Conservation (phyloP, 2,888 invertebrate species). For the Eudemis profundana region DNA sequence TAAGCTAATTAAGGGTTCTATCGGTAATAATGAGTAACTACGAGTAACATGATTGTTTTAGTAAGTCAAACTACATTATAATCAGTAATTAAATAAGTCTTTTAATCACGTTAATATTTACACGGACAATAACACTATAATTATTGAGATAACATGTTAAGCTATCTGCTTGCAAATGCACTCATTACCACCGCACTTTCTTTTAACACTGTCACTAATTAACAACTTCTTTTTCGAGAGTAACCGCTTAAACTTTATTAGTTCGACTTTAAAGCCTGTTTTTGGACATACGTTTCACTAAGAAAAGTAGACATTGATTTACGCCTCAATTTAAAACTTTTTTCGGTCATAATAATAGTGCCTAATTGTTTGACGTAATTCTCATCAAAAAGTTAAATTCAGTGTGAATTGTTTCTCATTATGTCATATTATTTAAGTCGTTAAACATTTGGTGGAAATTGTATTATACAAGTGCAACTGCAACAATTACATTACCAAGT, state of each 20-base stretch:
- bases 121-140: constrained; percentile 26
- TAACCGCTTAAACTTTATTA: background rate
- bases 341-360: background rate
- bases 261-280: background rate
- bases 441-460: no score
- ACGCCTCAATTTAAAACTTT: background rate
- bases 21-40: no score
- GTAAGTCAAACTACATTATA: background rate
- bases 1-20: no score
- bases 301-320: background rate
- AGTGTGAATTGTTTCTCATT: no score
- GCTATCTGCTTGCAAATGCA: constrained; percentile 6
- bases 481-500: no score
- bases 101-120: constrained; percentile 19
- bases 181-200: constrained; percentile 29
- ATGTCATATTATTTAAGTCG: no score
- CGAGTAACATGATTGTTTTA: background rate
- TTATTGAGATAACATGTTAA: constrained; percentile 9
- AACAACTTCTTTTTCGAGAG: constrained; percentile 6
- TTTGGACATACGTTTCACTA: background rate
- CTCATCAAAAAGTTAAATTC: background rate
- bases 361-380: background rate
- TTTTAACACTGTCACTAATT: constrained; percentile 31
- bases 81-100: constrained; percentile 2
- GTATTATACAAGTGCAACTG: no score